phyloP scores from a whole-genome alignment of 2,888 invertebrate genomes.

The Tenodera sinensis region DNA sequence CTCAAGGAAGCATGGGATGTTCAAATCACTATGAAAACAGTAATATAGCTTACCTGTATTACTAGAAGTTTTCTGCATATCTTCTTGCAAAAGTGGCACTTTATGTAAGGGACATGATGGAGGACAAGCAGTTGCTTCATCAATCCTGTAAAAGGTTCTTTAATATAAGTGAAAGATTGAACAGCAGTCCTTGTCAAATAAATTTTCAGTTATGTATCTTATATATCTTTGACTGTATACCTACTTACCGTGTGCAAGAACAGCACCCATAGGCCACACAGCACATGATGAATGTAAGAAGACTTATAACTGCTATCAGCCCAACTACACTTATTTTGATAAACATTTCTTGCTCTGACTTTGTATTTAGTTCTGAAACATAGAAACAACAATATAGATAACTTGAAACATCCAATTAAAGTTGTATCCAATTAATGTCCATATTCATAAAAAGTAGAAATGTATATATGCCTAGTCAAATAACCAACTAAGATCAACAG shows the following conservation, averaged over 20 bases:
- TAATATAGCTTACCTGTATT: background rate
- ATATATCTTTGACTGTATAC: background rate
- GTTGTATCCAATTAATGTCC: too few species aligned
- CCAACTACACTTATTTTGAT: background rate
- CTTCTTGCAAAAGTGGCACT: background rate
- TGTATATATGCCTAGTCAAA: too few species aligned
- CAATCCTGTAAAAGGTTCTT: background rate
- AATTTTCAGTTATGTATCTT: background rate
- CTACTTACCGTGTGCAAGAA: background rate
- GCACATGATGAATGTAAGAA: background rate
- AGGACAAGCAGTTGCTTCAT: background rate
- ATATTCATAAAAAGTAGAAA: too few species aligned
- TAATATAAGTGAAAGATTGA: background rate
- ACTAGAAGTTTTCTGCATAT: background rate
- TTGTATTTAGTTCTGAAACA: background rate
- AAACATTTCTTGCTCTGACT: background rate
- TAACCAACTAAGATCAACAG: too few species aligned
- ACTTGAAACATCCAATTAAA: background rate
- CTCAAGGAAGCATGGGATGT: too few species aligned
- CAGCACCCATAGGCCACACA: slow-evolving; percentile 1
- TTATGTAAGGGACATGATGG: slow-evolving; percentile 1
- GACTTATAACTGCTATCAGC: background rate
- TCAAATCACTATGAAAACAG: too few species aligned
- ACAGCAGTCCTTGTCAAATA: too few species aligned
- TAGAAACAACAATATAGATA: background rate